phyloP scores from a whole-genome alignment of 1,140 invertebrate genomes.

The Brachionus rotundiformis region DNA sequence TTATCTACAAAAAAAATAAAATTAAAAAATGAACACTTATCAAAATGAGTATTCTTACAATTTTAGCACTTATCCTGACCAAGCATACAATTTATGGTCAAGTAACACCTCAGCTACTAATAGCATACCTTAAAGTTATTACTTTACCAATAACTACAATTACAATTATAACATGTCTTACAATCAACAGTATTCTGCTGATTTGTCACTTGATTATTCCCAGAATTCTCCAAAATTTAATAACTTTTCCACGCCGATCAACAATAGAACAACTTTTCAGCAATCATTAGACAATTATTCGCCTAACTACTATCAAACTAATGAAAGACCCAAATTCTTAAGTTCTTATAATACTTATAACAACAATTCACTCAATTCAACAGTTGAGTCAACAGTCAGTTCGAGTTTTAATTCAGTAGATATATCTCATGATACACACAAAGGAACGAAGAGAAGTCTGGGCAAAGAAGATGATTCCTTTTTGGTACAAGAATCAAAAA shows the following conservation, averaged over 20 bases:
- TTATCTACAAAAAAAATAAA: neutral
- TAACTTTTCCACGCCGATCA: neutral
- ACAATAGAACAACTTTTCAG: neutral
- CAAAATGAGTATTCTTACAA: neutral
- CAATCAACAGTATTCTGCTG: neutral
- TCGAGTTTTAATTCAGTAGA: neutral
- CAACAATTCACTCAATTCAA: neutral
- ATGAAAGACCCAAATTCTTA: neutral
- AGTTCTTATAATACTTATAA: too few relatives aligned
- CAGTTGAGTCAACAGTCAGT: neutral
- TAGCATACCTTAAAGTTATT: neutral
- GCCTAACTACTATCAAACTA: neutral
- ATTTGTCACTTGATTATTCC: neutral
- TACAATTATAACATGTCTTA: neutral
- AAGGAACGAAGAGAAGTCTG: neutral
- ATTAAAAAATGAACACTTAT: neutral
- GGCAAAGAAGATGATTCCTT: neutral
- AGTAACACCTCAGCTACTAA: neutral
- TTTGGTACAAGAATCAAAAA: neutral
- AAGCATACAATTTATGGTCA: neutral
- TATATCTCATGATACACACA: neutral
- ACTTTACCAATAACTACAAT: neutral
- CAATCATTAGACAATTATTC: neutral
- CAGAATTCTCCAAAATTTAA: neutral
- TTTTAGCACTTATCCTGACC: neutral